Evolutionary conservation across 2,888 invertebrate genomes (phyloP).

Genomic region (Spicauda simplicius): DNA sequence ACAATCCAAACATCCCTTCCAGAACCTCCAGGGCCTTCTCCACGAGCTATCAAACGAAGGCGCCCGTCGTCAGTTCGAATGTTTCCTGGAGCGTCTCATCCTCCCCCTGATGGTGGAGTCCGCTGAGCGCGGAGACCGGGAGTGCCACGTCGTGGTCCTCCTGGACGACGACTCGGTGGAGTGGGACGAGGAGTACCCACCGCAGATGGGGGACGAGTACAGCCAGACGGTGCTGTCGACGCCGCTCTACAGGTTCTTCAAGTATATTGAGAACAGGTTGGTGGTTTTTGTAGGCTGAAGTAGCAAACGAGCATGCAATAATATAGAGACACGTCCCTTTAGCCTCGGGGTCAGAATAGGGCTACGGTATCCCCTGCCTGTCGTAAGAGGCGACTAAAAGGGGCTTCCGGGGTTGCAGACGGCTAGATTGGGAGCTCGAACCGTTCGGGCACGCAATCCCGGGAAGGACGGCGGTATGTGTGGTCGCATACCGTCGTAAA

Average conservation of each 20-base stretch:
- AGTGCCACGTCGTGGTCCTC: conserved; percentile 97
- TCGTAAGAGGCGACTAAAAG: no score
- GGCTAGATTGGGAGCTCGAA: no score
- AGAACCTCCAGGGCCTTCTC: conserved; percentile 97
- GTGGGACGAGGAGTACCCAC: conserved; percentile 99
- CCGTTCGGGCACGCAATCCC: no score
- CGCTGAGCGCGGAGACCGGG: conserved; percentile 97
- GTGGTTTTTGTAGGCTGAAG: no score
- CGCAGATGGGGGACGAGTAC: conserved; percentile 99
- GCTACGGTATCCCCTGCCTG: no score
- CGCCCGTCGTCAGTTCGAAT: conserved; percentile 98
- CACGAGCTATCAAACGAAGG: conserved; percentile 99
- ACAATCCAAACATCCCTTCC: no score
- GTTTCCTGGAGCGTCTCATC: conserved; percentile 97
- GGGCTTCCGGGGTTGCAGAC: no score
- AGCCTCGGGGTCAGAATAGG: no score
- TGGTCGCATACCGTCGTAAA: no score
- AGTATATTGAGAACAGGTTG: conserved; percentile 97
- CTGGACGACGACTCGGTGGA: conserved; percentile 98
- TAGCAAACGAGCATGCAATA: no score
- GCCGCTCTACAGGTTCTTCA: conserved; percentile 98
- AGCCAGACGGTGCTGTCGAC: conserved; percentile 98
- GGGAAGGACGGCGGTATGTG: no score
- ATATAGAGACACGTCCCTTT: no score
- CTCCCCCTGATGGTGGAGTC: conserved; percentile 98